These are phyloP conservation scores for Epinephelus malabaricus DNA, from an alignment of 2,797 vertebrate species.

Conservation along the genomic window DNA sequence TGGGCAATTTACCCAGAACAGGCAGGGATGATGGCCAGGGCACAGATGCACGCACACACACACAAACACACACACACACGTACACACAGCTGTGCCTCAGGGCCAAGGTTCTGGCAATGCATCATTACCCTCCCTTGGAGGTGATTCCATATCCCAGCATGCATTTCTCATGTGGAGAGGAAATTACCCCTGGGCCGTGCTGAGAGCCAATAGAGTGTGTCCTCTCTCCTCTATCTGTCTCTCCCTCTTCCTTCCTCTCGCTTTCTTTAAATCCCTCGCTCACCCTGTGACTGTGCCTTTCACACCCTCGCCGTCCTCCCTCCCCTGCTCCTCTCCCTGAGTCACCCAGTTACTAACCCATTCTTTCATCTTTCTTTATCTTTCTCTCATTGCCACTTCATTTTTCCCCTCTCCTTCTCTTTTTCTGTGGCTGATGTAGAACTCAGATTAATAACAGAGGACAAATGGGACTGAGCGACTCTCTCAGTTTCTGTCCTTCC, in stretches of 20 bases:
- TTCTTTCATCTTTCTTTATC: conserved; percentile 58
- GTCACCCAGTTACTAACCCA: conserved; percentile 51
- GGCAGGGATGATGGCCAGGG: conserved; percentile 78
- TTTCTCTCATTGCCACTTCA: conserved; percentile 45
- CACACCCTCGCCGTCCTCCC: conserved; percentile 38
- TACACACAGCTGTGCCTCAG: conserved; percentile 78
- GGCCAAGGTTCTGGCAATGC: conserved; percentile 85
- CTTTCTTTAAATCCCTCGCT: conserved; percentile 70
- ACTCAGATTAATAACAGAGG: conserved; percentile 46
- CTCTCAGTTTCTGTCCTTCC: conserved; percentile 1
- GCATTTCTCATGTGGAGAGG: conserved; percentile 85
- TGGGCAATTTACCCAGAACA: conserved; percentile 82
- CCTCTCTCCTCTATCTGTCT: conserved; percentile 76
- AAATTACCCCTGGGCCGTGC: conserved; percentile 85
- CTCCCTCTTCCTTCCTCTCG: conserved; percentile 56
- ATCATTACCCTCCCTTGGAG: conserved; percentile 85
- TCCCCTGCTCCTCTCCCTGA: conserved; percentile 24
- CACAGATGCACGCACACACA: conserved; percentile 40
- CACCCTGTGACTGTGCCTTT: conserved; percentile 60
- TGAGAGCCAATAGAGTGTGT: conserved; percentile 83
- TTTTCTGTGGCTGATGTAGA: conserved; percentile 23
- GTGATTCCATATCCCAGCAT: conserved; percentile 87
- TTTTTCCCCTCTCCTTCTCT: not conserved
- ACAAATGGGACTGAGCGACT: conserved; percentile 14
- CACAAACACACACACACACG: conserved; percentile 25